Conservation (phyloP, 2,113 vertebrate species). For the Corapipo altera region DNA sequence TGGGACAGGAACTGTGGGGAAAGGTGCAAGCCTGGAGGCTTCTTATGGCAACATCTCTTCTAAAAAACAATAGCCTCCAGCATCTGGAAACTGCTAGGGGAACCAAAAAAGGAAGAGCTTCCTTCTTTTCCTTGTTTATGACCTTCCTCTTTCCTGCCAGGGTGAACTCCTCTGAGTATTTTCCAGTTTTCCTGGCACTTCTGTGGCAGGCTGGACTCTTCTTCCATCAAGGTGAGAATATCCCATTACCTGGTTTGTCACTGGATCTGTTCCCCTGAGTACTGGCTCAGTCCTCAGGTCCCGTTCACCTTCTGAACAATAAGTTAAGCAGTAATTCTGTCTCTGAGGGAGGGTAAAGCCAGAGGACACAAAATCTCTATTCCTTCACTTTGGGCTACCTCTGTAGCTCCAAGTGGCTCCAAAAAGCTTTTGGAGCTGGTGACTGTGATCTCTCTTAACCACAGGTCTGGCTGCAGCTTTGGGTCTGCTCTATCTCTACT, state of each 20-base stretch:
- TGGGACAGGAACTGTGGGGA: background rate
- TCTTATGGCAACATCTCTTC: background rate
- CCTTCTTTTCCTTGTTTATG: background rate
- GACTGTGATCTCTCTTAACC: background rate
- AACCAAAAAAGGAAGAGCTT: background rate
- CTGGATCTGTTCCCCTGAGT: background rate
- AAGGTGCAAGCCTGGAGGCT: background rate
- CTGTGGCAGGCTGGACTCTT: conserved; percentile 89
- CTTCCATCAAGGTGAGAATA: conserved; percentile 83
- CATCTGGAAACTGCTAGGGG: background rate
- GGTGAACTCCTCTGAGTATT: conserved; percentile 90
- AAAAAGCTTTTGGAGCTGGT: background rate
- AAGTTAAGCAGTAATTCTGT: background rate
- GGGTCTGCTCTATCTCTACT: conserved; percentile 82
- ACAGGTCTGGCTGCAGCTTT: conserved; percentile 79
- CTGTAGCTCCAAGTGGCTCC: background rate
- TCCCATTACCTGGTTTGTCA: background rate
- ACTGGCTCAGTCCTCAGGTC: background rate
- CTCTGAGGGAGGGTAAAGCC: background rate
- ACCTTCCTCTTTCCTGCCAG: conserved; percentile 63
- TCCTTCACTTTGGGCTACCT: background rate
- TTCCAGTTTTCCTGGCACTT: conserved; percentile 84
- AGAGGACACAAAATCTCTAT: background rate
- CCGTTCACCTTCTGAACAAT: background rate
- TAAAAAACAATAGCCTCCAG: background rate